Percentiles rank a stretch among this genome's conserved stretches.
Conservation (phyloP, 2,797 vertebrate species). For the Enteromius trimaculatus region DNA sequence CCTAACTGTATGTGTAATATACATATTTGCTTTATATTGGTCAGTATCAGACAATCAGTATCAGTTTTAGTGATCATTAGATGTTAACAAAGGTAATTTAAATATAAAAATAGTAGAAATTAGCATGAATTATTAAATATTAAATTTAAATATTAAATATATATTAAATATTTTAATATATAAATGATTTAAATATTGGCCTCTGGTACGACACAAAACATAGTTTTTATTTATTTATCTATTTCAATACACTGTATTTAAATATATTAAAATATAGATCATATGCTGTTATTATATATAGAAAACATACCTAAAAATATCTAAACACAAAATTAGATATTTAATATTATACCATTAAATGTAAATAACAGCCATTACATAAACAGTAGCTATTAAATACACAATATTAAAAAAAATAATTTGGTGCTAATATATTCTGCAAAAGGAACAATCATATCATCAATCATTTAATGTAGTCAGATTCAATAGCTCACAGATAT, state of each 20-base stretch:
- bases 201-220: too few relatives aligned
- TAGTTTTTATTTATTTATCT: background rate
- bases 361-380: background rate
- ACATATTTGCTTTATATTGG: too few relatives aligned
- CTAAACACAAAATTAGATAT: background rate
- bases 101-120: too few relatives aligned
- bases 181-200: too few relatives aligned
- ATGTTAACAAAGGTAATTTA: background rate
- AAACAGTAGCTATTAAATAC: too few relatives aligned
- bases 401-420: background rate
- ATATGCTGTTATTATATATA: background rate
- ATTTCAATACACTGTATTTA: background rate
- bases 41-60: too few relatives aligned
- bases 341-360: background rate
- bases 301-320: background rate
- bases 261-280: too few relatives aligned
- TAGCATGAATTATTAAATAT: too few relatives aligned
- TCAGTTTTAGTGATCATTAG: background rate
- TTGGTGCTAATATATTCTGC: background rate
- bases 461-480: background rate
- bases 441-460: background rate
- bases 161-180: too few relatives aligned
- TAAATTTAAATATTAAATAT: too few relatives aligned
- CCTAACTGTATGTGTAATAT: too few relatives aligned
- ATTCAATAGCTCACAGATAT: slow-evolving; percentile 19